phyloP scores from a whole-genome alignment of 2,888 invertebrate species.

The Brassicogethes aeneus region DNA sequence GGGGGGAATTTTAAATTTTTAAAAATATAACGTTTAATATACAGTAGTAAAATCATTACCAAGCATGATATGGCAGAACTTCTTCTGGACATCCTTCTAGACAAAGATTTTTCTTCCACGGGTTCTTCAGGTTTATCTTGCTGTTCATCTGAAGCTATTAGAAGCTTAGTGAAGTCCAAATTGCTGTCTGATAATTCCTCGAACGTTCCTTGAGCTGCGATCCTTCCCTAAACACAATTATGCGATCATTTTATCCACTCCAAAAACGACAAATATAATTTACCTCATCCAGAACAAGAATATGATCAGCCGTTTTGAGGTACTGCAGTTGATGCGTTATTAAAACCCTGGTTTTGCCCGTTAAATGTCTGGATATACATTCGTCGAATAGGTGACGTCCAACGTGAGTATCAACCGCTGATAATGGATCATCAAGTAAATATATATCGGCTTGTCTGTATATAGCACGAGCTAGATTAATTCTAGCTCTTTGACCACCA shows the following conservation, averaged over 20 bases:
- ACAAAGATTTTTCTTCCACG: background rate
- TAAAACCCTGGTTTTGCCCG: slow-evolving; percentile 57
- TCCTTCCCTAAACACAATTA: background rate
- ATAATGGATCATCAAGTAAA: slow-evolving; percentile 70
- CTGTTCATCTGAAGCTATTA: background rate
- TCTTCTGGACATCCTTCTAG: background rate
- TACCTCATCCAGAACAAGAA: slow-evolving; percentile 46
- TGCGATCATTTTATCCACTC: background rate
- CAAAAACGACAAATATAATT: slow-evolving; percentile 15
- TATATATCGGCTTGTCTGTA: slow-evolving; percentile 64
- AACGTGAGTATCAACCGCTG: slow-evolving; percentile 72
- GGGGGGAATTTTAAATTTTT: too few species aligned
- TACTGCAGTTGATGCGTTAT: slow-evolving; percentile 79
- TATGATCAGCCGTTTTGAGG: slow-evolving; percentile 52
- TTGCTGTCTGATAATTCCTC: slow-evolving; percentile 35
- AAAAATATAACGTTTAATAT: too few species aligned
- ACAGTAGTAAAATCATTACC: too few species aligned
- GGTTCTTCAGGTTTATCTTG: background rate
- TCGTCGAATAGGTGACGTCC: slow-evolving; percentile 66
- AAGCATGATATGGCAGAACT: background rate
- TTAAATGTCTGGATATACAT: slow-evolving; percentile 57
- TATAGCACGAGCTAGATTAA: slow-evolving; percentile 56
- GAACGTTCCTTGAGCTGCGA: slow-evolving; percentile 37
- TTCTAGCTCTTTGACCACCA: slow-evolving; percentile 70
- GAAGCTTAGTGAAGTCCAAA: slow-evolving; percentile 40